Conservation (phyloP, 2,797 vertebrate genomes). For the Acanthurus tractus region DNA sequence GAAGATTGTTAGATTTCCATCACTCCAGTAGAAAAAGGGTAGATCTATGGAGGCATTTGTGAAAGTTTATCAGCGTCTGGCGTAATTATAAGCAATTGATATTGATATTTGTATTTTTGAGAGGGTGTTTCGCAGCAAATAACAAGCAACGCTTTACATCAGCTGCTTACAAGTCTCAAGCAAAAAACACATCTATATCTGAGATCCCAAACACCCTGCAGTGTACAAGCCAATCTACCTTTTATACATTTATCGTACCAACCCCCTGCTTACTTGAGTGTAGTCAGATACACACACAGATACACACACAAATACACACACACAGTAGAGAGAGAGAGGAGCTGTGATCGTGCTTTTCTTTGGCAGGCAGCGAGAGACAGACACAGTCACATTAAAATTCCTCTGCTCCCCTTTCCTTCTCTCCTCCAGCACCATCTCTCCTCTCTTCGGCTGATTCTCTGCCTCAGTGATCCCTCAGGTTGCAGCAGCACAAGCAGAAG, state of each 20-base stretch:
- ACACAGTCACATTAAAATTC: constrained; percentile 84
- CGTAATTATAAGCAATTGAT: neutral
- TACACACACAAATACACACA: constrained; percentile 11
- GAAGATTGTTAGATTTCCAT: neutral
- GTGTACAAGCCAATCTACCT: constrained; percentile 41
- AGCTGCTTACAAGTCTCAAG: constrained; percentile 29
- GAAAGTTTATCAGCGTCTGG: neutral
- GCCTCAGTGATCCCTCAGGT: constrained; percentile 78
- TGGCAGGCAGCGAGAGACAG: constrained; percentile 75
- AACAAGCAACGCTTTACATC: constrained; percentile 6
- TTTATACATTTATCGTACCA: constrained; percentile 54
- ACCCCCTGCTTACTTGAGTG: constrained; percentile 42
- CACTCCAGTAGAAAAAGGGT: constrained; percentile 3
- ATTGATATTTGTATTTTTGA: constrained; percentile 10
- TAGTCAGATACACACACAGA: constrained; percentile 27
- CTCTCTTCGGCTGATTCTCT: constrained; percentile 72
- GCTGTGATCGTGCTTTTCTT: constrained; percentile 80
- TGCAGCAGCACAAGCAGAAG: constrained; percentile 74
- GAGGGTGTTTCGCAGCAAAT: constrained; percentile 7
- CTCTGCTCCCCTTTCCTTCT: constrained; percentile 74
- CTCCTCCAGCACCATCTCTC: constrained; percentile 70
- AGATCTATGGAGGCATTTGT: constrained; percentile 2
- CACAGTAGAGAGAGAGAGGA: constrained; percentile 38
- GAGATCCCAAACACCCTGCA: constrained; percentile 33
- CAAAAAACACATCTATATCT: constrained; percentile 36